Evolutionary conservation across 2,888 invertebrate species (phyloP), one percentile per base, ranked within the genome.

Genomic region (Blastobasis lacticolella): DNA sequence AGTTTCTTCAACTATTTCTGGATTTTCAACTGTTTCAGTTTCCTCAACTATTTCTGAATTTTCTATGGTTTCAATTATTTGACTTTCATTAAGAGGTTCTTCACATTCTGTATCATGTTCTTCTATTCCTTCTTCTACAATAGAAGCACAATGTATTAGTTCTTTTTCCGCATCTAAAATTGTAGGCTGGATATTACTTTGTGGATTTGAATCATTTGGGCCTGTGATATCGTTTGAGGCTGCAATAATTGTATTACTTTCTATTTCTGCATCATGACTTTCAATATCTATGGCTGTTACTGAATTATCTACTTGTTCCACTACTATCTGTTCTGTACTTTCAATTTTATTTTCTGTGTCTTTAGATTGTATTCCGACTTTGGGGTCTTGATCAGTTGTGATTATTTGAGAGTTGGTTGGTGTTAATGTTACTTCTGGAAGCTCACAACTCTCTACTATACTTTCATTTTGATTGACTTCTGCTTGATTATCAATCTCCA

Each of bases 401-500:
- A n/a, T n/a, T 23, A 23, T 23, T 23, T 23, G 23, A 23, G 23
- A 23, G 23, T 2, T 23, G 23, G 23, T 23, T 40, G 7, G 6
- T 38, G 41, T 10, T 6, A 41, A 4, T 40, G 5, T n/a, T 23
- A 41, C 23, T 23, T 48, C 37, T 0, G 1, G 5, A 6, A n/a
- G n/a, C 9, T 36, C 23, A n/a, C n/a, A n/a, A 5, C 6, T 9
- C 9, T 46, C 37, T 7, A 37, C 4, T 46, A 37, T n/a, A 38
- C 37, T 10, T 49, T 44, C 44, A 37, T 49, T 37, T 43, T 37
- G 37, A 38, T 49, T 49, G 36, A n/a, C 44, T 43, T 42, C 43
- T 43, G 37, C 6, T 43, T 49, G 10, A 10, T 37, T 40, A 40
- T 46, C 54, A 55, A 63, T 54, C 48, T 59, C 58, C 41, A 55